Base-by-base conservation (phyloP, 2,888 invertebrate species). In the Archips crataeganus region DNA sequence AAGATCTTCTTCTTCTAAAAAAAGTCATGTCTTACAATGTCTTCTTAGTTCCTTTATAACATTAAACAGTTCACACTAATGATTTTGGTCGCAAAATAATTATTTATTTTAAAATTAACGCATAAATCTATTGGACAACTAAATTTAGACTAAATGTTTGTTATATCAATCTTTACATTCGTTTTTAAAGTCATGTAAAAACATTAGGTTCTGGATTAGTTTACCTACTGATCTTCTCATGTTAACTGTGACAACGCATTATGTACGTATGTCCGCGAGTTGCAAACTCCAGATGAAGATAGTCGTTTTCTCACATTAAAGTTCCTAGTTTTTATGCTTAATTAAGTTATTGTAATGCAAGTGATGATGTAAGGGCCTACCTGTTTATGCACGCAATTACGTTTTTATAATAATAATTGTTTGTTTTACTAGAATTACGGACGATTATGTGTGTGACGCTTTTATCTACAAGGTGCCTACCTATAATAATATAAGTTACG, bases 221-320 rank as follows among this genome's bases (percentile, higher is more conserved):
- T 4, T 66, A n/a, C n/a, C n/a, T n/a, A 68, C 73, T 73, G 63
- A 4, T 59, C 11, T 42, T 64, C 3, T 13, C 6, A 8, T 59
- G 32, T 47, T 11, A 39, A 59, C 68, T 73, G 68, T 59, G 68
- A 32, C 49, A 15, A 11, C 36, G 59, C 59, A 23, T 63, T 73
- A 74, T 65, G 60, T 60, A 67, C 59, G 42, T 74, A 34, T 69
- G 60, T 45, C 51, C 60, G 74, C 39, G 65, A 15, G 45, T 64
- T 74, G 74, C 74, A 45, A 70, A 74, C 63, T 70, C 4, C 57
- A 65, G 59, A 70, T 65, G 34, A 15, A 74, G 54, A 74, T 57
- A 69, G 39, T 64, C 32, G 15, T 74, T 78, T 82, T 82, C 83
- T 78, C 82, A 82, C 81, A 79, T 63, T 71, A 75, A 75, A 70